Conservation (phyloP, 2,888 invertebrate species). For the Caenorhabditis afra region DNA sequence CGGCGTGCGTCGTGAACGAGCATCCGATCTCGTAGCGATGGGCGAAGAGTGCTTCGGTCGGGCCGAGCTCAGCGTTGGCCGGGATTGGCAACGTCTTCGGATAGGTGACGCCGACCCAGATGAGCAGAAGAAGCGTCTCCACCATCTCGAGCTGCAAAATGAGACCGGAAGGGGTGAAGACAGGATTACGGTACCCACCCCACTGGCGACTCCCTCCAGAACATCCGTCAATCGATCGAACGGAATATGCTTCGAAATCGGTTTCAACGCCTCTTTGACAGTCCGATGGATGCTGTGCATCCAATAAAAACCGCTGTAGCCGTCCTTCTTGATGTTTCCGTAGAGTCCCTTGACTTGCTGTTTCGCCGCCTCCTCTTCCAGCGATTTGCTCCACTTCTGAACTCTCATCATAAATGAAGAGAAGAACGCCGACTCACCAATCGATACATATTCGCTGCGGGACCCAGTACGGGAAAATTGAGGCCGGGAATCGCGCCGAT, state of each 20-base stretch:
- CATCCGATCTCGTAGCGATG: conserved; percentile 23
- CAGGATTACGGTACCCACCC: neutral
- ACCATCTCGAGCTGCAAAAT: conserved; percentile 10
- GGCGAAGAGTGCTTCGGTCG: conserved; percentile 1
- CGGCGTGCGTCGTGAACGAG: neutral
- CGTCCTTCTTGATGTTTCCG: neutral
- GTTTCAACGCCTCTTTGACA: neutral
- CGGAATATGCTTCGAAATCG: neutral
- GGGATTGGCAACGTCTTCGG: neutral
- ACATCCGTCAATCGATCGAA: neutral
- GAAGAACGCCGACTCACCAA: conserved; percentile 3
- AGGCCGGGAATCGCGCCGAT: neutral
- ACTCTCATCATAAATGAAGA: neutral
- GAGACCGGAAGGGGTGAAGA: neutral
- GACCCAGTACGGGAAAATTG: neutral
- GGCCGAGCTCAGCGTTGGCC: neutral
- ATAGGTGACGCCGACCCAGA: neutral
- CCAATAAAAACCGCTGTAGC: neutral
- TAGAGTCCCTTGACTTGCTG: neutral
- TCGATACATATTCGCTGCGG: conserved; percentile 18
- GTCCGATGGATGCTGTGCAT: neutral
- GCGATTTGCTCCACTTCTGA: conserved; percentile 25
- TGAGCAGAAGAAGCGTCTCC: neutral
- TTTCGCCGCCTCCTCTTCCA: conserved; percentile 1
- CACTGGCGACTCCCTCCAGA: neutral